phyloP scores from a whole-genome alignment of 2,888 invertebrate species.

The Dusona sp. region DNA sequence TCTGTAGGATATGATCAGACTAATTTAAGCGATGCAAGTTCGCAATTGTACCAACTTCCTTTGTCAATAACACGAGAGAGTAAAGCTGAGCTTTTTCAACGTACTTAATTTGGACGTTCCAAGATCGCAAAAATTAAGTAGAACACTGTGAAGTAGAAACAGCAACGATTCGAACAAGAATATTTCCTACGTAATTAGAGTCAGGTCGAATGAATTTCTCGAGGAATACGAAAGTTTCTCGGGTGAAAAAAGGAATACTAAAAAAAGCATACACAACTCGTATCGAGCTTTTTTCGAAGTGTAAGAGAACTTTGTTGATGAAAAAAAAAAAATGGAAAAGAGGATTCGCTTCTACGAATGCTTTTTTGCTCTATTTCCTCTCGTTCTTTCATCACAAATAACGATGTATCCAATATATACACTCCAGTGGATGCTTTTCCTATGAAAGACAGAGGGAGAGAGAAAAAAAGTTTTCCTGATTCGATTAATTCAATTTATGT shows the following conservation, averaged over 20 bases:
- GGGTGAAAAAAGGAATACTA: constrained; percentile 1
- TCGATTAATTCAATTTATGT: constrained; percentile 61
- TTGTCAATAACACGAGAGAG: constrained; percentile 17
- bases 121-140: constrained; percentile 27
- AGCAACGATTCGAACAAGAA: constrained; percentile 27
- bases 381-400: constrained; percentile 20
- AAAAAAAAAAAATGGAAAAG: constrained; percentile 3
- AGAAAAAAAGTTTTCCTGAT: constrained; percentile 12
- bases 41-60: not conserved
- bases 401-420: constrained; percentile 32
- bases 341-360: not conserved
- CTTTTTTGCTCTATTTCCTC: constrained; percentile 33
- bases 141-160: constrained; percentile 9
- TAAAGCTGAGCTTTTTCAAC: constrained; percentile 19
- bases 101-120: constrained; percentile 12
- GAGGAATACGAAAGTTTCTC: constrained; percentile 18
- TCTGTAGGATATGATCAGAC: constrained; percentile 1
- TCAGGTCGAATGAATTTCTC: constrained; percentile 32
- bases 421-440: not conserved
- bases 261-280: not conserved
- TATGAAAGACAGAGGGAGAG: not conserved
- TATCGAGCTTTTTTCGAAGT: constrained; percentile 20
- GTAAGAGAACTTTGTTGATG: constrained; percentile 33
- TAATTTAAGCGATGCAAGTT: constrained; percentile 41
- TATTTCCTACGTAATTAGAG: constrained; percentile 56